Evolutionary conservation across 2,797 vertebrate genomes (phyloP), one percentile per base, ranked within the genome.

Genomic region (Pteronotus mesoamericanus): DNA sequence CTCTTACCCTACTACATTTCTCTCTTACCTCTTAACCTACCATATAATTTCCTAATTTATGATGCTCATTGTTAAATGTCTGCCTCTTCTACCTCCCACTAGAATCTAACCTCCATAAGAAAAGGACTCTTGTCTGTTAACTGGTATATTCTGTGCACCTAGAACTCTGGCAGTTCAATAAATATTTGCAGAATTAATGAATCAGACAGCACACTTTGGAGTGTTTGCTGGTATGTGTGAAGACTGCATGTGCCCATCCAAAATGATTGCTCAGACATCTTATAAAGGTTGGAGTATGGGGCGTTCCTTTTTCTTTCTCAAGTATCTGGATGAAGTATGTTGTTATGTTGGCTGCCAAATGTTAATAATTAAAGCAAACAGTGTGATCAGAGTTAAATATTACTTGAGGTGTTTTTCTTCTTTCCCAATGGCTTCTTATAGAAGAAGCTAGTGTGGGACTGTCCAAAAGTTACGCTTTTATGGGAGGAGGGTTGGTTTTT

Each of bases 341-440:
- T 94, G 78, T 80, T 79, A 89, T 48, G 18, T 59, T 90, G 66
- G 34, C 37, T 87, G 89, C 75, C 91, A 71, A 71, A 92, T 61
- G 72, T 97, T 97, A 97, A 96, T 95, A 92, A 95, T 95, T 89
- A 95, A 87, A 97, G 78, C 66, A 68, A 88, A 89, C 71, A 44
- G 34, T 53, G 42, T 88, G 85, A 94, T 89, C 90, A 51, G 44
- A 96, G 80, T 91, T 93, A 95, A 95, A 69, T 66, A 93, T 94
- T 87, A 66, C 83, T 89, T 64, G 61, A 84, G 46, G 22, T 86
- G 22, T 71, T 95, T 79, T 64, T 26, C 71, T 61, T 86, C 57
- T 95, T 79, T 87, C 46, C 48, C 39, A 39, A 11, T 37, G 59
- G 26, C 72, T 87, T 93, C 48, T 71, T 57, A 24, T 61, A 69